Evolutionary conservation across 2,797 vertebrate species (phyloP).

Genomic region (Nannoperca obscura): DNA sequence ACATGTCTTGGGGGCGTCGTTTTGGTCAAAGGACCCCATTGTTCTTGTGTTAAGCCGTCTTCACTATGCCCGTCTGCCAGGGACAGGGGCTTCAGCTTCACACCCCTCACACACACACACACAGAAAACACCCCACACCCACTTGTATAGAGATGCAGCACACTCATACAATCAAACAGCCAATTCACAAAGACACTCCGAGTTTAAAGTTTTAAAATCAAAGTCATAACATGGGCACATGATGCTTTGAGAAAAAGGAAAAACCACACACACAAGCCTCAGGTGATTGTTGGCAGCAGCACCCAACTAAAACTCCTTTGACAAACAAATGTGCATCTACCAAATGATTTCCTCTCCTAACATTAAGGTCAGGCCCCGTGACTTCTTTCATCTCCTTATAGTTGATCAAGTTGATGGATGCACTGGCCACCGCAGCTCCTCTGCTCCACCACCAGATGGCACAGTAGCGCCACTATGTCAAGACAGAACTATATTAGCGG

Average conservation of each 20-base stretch:
- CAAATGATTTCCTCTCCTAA: neutral
- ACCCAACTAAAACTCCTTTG: neutral
- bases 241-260: neutral
- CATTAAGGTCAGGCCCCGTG: neutral
- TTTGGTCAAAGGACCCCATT: slow-evolving; percentile 89
- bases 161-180: slow-evolving; percentile 41
- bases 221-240: neutral
- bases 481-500: too few relatives aligned
- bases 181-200: slow-evolving; percentile 21
- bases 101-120: slow-evolving; percentile 60
- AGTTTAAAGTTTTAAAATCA: slow-evolving; percentile 40
- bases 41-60: slow-evolving; percentile 88
- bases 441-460: slow-evolving; percentile 75
- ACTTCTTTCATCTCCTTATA: slow-evolving; percentile 1
- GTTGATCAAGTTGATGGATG: neutral
- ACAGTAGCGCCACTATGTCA: slow-evolving; percentile 35
- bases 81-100: slow-evolving; percentile 76
- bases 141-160: slow-evolving; percentile 50
- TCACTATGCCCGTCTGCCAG: slow-evolving; percentile 84
- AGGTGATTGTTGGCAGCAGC: neutral
- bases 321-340: neutral
- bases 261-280: neutral
- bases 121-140: slow-evolving; percentile 42
- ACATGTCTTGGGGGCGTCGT: slow-evolving; percentile 89
- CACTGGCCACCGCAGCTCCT: slow-evolving; percentile 18